Percentiles rank a stretch among this genome's conserved stretches.
phyloP scores from a whole-genome alignment of 1,140 invertebrate genomes.

The Brachionus manjavacas region DNA sequence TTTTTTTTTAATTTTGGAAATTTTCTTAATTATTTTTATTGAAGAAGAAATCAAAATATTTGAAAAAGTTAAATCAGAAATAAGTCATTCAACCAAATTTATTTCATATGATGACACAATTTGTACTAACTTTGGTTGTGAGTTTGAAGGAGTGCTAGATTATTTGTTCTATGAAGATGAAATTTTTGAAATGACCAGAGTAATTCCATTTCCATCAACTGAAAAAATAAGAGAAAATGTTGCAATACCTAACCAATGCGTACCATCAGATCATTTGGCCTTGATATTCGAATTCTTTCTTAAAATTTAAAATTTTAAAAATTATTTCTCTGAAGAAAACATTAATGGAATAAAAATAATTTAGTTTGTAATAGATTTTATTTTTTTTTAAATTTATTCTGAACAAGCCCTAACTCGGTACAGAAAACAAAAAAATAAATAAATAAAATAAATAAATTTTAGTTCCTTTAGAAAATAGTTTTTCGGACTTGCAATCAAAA shows the following conservation, averaged over 20 bases:
- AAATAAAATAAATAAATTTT: too few species aligned
- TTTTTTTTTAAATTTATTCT: too few species aligned
- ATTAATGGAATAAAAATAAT: not conserved
- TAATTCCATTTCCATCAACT: not conserved
- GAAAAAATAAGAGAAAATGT: constrained; percentile 19
- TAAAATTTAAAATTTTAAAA: constrained; percentile 10
- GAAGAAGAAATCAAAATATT: not conserved
- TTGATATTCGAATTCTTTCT: not conserved
- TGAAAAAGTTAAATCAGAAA: not conserved
- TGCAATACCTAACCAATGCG: constrained; percentile 4
- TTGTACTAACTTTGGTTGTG: not conserved
- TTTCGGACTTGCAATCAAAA: too few species aligned
- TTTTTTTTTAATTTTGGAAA: not conserved
- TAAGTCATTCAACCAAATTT: not conserved
- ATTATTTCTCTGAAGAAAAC: too few species aligned
- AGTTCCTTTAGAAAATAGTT: too few species aligned
- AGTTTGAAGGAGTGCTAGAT: constrained; percentile 15
- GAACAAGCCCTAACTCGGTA: too few species aligned
- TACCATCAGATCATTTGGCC: constrained; percentile 38
- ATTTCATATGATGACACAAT: not conserved
- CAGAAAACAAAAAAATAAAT: too few species aligned
- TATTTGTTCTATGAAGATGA: constrained; percentile 35
- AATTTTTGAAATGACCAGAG: not conserved
- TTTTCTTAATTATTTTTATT: not conserved
- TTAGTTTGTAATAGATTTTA: too few species aligned